phyloP scores from a whole-genome alignment of 2,113 vertebrate species.

The Sylvietta virens region DNA sequence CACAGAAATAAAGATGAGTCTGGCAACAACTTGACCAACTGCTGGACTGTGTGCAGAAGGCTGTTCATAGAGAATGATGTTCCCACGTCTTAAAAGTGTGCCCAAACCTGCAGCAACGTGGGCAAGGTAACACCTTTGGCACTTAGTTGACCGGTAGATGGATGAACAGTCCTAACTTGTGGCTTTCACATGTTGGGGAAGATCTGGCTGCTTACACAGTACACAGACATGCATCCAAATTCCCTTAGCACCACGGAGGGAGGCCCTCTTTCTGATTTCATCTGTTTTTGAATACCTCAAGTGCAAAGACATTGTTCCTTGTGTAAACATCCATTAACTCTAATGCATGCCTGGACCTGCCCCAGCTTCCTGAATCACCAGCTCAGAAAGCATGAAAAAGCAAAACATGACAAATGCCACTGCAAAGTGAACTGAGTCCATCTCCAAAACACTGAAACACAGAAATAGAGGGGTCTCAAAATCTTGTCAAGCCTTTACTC shows the following conservation, averaged over 20 bases:
- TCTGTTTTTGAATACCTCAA: constrained; percentile 16
- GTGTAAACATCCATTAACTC: constrained; percentile 44
- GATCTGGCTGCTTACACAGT: not conserved
- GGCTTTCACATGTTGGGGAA: not conserved
- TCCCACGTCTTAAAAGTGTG: not conserved
- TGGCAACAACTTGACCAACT: not conserved
- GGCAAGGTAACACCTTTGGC: not conserved
- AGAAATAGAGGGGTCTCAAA: not conserved
- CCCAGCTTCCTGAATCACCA: not conserved
- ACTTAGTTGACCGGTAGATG: not conserved
- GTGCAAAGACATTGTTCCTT: constrained; percentile 1
- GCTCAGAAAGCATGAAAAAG: not conserved
- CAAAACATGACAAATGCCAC: constrained; percentile 4
- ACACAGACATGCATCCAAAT: not conserved
- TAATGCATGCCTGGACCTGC: constrained; percentile 6
- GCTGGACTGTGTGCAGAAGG: not conserved
- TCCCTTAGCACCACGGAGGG: not conserved
- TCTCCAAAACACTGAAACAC: not conserved
- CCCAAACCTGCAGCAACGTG: not conserved
- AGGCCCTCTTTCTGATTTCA: not conserved
- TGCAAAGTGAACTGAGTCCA: not conserved
- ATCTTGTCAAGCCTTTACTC: not conserved
- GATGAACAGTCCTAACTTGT: not conserved
- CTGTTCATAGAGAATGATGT: not conserved
- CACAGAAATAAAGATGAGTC: not conserved